Conservation (phyloP, 64 coral and sea anemone species). For the Hydrozoanthus tunicans region DNA sequence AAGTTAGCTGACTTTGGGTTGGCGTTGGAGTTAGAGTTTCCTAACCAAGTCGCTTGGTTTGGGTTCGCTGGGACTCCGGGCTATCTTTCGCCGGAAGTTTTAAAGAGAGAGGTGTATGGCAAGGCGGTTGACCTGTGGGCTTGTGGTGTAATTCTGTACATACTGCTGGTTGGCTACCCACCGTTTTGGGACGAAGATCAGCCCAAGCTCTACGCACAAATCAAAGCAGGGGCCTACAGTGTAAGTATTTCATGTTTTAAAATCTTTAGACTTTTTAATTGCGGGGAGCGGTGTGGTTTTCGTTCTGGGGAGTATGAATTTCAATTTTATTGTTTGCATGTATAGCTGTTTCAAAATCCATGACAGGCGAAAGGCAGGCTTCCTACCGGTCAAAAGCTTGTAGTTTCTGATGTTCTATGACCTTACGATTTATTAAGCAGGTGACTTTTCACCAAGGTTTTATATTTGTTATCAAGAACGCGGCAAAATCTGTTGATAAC, state of each 20-base stretch:
- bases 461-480: neutral
- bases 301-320: neutral
- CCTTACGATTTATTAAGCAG: neutral
- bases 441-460: neutral
- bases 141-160: constrained; percentile 96
- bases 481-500: neutral
- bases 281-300: neutral
- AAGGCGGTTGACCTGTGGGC: constrained; percentile 96
- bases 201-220: constrained; percentile 89
- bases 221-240: constrained; percentile 82
- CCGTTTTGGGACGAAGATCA: constrained; percentile 99
- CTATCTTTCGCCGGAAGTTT: constrained; percentile 94
- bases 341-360: neutral
- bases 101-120: constrained; percentile 91
- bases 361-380: too few species aligned
- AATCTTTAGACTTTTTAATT: neutral
- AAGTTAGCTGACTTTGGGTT: constrained; percentile 98
- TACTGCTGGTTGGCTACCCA: constrained; percentile 94
- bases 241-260: constrained; percentile 64
- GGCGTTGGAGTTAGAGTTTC: constrained; percentile 79
- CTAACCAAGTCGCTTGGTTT: constrained; percentile 81
- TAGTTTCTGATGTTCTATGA: neutral
- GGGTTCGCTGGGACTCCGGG: constrained; percentile 98
- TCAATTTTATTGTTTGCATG: neutral
- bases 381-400: neutral